Evolutionary conservation across 2,113 vertebrate genomes (phyloP).

Genomic region (Bos taurus): DNA sequence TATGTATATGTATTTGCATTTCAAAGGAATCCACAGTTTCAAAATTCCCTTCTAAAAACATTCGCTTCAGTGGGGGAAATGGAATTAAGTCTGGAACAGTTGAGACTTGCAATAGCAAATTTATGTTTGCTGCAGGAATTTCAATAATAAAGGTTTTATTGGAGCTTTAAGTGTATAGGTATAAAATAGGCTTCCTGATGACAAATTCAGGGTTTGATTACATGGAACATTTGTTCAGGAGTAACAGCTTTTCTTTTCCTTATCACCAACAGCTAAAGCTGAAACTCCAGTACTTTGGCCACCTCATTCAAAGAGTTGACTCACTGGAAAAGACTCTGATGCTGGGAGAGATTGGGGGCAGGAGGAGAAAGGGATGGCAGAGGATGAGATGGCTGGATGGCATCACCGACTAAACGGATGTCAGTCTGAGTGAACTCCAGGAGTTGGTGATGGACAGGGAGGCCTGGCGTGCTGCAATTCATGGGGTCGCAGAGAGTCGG

Average conservation of each 20-base stretch:
- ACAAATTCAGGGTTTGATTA: constrained; percentile 40
- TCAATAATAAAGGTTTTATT: constrained; percentile 41
- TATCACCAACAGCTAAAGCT: not conserved
- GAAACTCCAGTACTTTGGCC: too few species aligned
- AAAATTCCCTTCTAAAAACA: not conserved
- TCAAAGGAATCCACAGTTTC: constrained; percentile 6
- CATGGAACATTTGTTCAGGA: not conserved
- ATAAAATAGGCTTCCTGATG: constrained; percentile 21
- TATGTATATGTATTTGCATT: not conserved
- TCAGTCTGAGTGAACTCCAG: too few species aligned
- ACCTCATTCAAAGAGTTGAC: too few species aligned
- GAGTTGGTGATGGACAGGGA: too few species aligned
- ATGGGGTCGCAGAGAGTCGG: too few species aligned
- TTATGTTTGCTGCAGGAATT: constrained; percentile 21
- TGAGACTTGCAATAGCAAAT: not conserved
- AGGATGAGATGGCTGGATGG: too few species aligned
- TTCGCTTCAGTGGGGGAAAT: constrained; percentile 6
- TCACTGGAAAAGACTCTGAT: too few species aligned
- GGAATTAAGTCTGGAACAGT: not conserved
- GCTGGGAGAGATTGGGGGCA: too few species aligned
- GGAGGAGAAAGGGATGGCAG: too few species aligned
- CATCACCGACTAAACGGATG: fast-evolving
- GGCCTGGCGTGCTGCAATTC: too few species aligned
- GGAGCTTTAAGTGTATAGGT: not conserved
- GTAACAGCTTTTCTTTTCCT: constrained; percentile 22